These are phyloP conservation scores for Machimus atricapillus DNA, from an alignment of 2,888 invertebrate species.

Conservation along the genomic window DNA sequence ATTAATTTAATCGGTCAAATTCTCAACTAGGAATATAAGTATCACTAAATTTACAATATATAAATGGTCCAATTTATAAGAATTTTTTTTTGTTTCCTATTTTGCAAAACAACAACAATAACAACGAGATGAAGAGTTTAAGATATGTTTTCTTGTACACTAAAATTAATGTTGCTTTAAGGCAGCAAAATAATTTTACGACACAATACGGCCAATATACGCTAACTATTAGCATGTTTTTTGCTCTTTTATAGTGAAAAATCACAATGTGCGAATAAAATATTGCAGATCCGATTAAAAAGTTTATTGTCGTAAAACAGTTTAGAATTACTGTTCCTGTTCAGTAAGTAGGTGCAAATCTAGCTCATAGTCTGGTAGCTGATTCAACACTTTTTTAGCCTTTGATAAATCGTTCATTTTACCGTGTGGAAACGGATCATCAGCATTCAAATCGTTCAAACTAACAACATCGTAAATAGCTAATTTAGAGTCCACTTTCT, in stretches of 20 bases:
- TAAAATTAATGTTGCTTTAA: neutral
- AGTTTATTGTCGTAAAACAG: neutral
- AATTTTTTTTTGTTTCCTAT: neutral
- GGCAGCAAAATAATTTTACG: neutral
- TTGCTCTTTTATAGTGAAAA: slow-evolving; percentile 5
- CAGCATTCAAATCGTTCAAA: slow-evolving; percentile 51
- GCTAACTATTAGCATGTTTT: neutral
- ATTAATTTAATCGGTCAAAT: neutral
- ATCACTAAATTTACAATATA: neutral
- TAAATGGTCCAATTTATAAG: neutral
- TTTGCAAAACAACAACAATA: neutral
- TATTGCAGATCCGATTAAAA: neutral
- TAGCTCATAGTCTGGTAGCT: slow-evolving; percentile 2
- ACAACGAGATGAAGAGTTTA: neutral
- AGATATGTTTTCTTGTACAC: neutral
- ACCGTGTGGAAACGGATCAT: slow-evolving; percentile 48
- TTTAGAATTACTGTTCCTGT: slow-evolving; percentile 15
- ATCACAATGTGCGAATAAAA: neutral
- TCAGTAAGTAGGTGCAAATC: slow-evolving; percentile 20
- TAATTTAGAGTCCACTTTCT: slow-evolving; percentile 47
- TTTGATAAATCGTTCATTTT: slow-evolving; percentile 50
- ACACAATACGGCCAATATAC: neutral
- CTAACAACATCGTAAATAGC: slow-evolving; percentile 53
- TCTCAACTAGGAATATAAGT: neutral
- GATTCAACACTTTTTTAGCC: neutral